Conservation (phyloP, 1,140 invertebrate species). For the Drosophila guanche region DNA sequence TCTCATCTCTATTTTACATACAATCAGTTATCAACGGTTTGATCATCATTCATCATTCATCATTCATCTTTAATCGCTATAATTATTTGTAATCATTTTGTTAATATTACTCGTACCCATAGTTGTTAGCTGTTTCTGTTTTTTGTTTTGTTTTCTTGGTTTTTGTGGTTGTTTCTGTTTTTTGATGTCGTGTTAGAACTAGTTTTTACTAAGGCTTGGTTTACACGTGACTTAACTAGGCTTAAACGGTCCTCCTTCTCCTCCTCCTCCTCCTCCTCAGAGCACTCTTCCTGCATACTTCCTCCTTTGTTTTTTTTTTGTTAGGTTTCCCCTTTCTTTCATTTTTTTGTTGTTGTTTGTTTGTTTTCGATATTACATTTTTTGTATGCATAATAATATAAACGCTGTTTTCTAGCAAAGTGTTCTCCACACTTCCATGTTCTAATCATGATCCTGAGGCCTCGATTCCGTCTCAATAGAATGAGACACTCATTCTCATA, state of each 20-base stretch:
- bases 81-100: constrained; percentile 51
- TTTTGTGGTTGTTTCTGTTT: constrained; percentile 23
- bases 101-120: constrained; percentile 20
- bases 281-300: constrained; percentile 11
- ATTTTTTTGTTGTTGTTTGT: constrained; percentile 5
- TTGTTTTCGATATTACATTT: constrained; percentile 61
- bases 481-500: constrained; percentile 24
- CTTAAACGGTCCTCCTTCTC: constrained; percentile 4
- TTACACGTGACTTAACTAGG: constrained; percentile 76
- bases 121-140: constrained; percentile 21
- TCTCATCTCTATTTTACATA: constrained; percentile 61
- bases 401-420: constrained; percentile 41
- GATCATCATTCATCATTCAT: constrained; percentile 6
- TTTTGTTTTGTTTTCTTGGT: constrained; percentile 17
- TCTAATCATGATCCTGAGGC: constrained; percentile 15
- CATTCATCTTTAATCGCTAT: constrained; percentile 31
- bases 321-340: constrained; percentile 32
- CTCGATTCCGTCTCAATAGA: constrained; percentile 2
- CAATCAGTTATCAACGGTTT: constrained; percentile 61
- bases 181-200: constrained; percentile 60
- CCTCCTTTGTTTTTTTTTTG: constrained; percentile 27
- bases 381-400: constrained; percentile 69
- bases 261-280: neutral
- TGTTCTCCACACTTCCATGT: constrained; percentile 8
- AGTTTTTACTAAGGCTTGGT: constrained; percentile 80